Evolutionary conservation across 2,888 invertebrate species (phyloP).

Genomic region (Andrena hattorfiana): DNA sequence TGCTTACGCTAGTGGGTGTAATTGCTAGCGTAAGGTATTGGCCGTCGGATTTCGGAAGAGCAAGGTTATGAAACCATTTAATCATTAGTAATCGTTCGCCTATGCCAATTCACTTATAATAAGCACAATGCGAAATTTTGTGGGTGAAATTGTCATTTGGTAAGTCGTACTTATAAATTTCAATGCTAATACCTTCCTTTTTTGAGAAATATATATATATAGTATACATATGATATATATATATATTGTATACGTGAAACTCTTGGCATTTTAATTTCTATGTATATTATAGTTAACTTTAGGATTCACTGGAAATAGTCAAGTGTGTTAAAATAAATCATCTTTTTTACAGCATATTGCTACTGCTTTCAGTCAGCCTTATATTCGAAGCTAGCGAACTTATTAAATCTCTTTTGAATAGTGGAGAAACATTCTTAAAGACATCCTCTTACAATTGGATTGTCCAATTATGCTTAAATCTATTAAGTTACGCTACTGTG

Average conservation of each 20-base stretch:
- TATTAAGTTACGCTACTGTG: conserved; percentile 95
- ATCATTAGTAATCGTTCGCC: conserved; percentile 3
- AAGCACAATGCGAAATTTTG: conserved; percentile 81
- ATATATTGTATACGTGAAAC: too few relatives aligned
- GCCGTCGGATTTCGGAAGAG: not conserved
- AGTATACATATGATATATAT: not conserved
- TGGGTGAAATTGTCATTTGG: conserved; percentile 83
- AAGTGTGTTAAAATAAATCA: not conserved
- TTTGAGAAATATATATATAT: not conserved
- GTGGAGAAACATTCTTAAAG: conserved; percentile 75
- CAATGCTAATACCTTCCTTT: not conserved
- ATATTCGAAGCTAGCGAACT: conserved; percentile 85
- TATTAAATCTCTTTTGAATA: conserved; percentile 80
- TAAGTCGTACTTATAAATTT: conserved; percentile 62
- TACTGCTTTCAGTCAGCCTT: conserved; percentile 84
- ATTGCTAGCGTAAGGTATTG: conserved; percentile 5
- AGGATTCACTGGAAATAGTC: not conserved
- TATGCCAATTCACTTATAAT: conserved; percentile 33
- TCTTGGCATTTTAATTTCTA: not conserved
- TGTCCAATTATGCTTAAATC: conserved; percentile 91
- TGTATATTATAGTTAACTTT: not conserved
- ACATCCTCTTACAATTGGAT: conserved; percentile 89
- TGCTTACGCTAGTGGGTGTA: not conserved
- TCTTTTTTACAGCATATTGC: conserved; percentile 81
- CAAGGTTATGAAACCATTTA: conserved; percentile 55